Conservation (phyloP, 2,888 invertebrate species). For the Anthophora plumipes region DNA sequence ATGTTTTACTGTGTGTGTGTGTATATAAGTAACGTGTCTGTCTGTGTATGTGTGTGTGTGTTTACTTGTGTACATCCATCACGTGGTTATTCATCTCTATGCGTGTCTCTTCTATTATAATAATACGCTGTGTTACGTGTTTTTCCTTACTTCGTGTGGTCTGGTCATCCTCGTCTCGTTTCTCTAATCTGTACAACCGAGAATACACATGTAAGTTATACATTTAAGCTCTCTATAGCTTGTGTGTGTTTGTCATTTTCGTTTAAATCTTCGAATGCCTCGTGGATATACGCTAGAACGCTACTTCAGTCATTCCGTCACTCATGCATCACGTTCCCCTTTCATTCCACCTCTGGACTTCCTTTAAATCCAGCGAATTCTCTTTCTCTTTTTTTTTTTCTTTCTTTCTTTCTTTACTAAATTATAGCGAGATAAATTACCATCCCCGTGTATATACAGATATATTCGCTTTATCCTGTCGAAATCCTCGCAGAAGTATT, state of each 20-base stretch:
- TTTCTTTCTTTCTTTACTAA: constrained; percentile 40
- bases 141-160: constrained; percentile 42
- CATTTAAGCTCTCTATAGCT: constrained; percentile 78
- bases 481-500: constrained; percentile 7
- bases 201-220: constrained; percentile 72
- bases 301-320: constrained; percentile 62
- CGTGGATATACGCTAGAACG: constrained; percentile 72
- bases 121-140: constrained; percentile 41
- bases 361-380: constrained; percentile 56
- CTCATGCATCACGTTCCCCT: constrained; percentile 51
- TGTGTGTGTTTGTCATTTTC: constrained; percentile 8
- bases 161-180: constrained; percentile 65
- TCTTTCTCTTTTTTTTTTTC: background rate
- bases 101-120: constrained; percentile 49
- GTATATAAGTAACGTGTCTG: constrained; percentile 42
- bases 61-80: constrained; percentile 21
- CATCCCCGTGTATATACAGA: constrained; percentile 72
- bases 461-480: constrained; percentile 45
- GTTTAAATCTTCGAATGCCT: constrained; percentile 72
- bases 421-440: constrained; percentile 66
- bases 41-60: constrained; percentile 60
- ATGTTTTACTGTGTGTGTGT: constrained; percentile 33
- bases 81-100: constrained; percentile 42
- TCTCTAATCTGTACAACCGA: constrained; percentile 76
- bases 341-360: constrained; percentile 48